phyloP scores from a whole-genome alignment of 2,113 vertebrate species.

The Heloderma charlesbogerti region DNA sequence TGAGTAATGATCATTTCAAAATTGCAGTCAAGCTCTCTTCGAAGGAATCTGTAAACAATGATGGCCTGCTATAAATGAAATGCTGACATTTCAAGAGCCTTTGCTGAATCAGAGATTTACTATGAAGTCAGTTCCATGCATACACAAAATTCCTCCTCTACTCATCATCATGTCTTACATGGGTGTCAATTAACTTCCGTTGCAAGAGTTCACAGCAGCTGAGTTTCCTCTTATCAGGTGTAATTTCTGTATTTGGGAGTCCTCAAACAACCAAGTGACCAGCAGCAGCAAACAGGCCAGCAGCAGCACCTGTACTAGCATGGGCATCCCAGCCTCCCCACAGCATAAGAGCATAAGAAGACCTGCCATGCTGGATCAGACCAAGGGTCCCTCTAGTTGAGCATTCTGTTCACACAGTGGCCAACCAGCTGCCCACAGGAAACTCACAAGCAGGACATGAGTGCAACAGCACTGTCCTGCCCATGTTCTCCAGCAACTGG shows the following conservation, averaged over 20 bases:
- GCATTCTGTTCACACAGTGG: too few relatives aligned
- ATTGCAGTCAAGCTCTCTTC: background rate
- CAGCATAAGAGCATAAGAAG: too few relatives aligned
- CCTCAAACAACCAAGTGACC: too few relatives aligned
- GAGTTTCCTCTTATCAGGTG: constrained; percentile 42
- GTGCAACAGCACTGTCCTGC: too few relatives aligned
- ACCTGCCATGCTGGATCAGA: too few relatives aligned
- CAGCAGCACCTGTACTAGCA: too few relatives aligned
- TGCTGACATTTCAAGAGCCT: constrained; percentile 34
- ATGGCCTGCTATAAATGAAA: background rate
- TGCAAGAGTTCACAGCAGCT: constrained; percentile 57
- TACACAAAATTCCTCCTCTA: background rate
- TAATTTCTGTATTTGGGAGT: background rate
- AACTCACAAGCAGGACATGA: too few relatives aligned
- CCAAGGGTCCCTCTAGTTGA: too few relatives aligned
- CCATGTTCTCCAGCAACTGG: too few relatives aligned
- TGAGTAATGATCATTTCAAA: constrained; percentile 5
- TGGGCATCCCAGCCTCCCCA: too few relatives aligned
- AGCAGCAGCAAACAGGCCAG: too few relatives aligned
- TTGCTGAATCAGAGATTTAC: constrained; percentile 36
- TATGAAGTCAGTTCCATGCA: constrained; percentile 29
- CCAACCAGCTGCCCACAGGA: too few relatives aligned
- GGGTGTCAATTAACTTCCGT: constrained; percentile 43
- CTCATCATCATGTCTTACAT: background rate
- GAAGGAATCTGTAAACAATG: constrained; percentile 8